Base-by-base conservation (phyloP, 2,113 vertebrate species). In the sheep (Ovis aries) region DNA sequence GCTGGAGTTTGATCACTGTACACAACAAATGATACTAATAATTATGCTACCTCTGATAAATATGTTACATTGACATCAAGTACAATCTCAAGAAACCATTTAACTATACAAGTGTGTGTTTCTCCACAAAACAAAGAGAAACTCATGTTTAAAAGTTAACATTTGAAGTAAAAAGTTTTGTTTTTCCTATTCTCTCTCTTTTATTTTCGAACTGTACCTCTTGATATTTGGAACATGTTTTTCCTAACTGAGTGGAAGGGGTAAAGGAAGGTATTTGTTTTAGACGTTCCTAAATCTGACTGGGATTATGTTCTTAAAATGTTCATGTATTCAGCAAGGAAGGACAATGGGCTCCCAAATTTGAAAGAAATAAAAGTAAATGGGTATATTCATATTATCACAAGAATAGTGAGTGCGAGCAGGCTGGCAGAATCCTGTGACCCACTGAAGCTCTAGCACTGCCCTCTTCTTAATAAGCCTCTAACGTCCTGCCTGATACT, bases 331-430 rank as follows among this genome's bases (percentile, higher is more conserved):
- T 96, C 52, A 95, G 21, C 71, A 97, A 96, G 74, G 48, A 90
- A 52, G 48, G 52, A n/a, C 55, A 90, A 86, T 2, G 31, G 12
- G 27, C 50, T 78, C 45, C 52, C 31, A 81, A 94, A 27, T 91
- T 71, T 96, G 84, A 97, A 59, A 97, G 29, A 97, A 98, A 98
- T 81, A 96, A 89, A 96, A 27, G 53, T 85, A 92, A 96, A 88
- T 71, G 60, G 48, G 29, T 98, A 93, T 85, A 95, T 97, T 92
- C 91, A 96, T 50, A 80, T 96, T 80, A 88, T 77, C 57, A 86
- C 92, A 90, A 74, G 43, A 33, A 96, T 21, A 16, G 19, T 2
- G 80, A 96, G 45, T 90, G 31, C 40, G 17, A 88, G 62, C 36
- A 80, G 74, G 43, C 53, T 85, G 52, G 40, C 55, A 95, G 33